Percentiles rank a stretch among this genome's conserved stretches.
phyloP scores from a whole-genome alignment of 2,113 vertebrate species.

The Trematomus loennbergii region DNA sequence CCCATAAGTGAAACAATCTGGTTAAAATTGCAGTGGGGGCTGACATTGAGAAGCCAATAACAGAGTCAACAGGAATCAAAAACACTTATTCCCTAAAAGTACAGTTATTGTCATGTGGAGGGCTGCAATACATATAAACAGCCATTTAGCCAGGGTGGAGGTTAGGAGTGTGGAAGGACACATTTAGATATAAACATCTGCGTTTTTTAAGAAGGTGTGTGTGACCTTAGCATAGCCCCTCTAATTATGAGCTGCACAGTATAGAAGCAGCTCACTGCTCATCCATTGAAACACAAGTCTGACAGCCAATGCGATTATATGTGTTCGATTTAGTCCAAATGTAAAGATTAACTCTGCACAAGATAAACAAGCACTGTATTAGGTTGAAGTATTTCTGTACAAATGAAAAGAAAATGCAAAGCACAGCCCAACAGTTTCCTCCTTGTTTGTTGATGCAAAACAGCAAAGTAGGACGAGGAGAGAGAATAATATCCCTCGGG shows the following conservation, averaged over 20 bases:
- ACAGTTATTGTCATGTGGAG: conserved; percentile 75
- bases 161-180: conserved; percentile 62
- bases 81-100: conserved; percentile 75
- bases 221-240: conserved; percentile 53
- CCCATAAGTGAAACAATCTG: conserved; percentile 79
- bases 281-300: background rate
- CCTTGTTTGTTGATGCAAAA: conserved; percentile 23
- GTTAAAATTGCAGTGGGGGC: conserved; percentile 73
- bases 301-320: background rate
- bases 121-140: conserved; percentile 76
- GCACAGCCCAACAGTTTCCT: conserved; percentile 1
- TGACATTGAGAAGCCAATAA: conserved; percentile 64
- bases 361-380: background rate
- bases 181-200: conserved; percentile 54
- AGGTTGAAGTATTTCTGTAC: background rate
- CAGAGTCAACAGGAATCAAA: conserved; percentile 71
- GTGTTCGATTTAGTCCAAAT: background rate
- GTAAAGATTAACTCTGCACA: background rate
- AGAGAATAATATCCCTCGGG: conserved; percentile 3
- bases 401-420: conserved; percentile 44
- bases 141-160: conserved; percentile 76
- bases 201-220: conserved; percentile 54
- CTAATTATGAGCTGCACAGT: conserved; percentile 59
- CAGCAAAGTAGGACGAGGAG: conserved; percentile 17
- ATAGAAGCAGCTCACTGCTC: conserved; percentile 8